These are phyloP conservation scores for Phyto melanocephala DNA, from an alignment of 2,888 invertebrate species.

Conservation along the genomic window DNA sequence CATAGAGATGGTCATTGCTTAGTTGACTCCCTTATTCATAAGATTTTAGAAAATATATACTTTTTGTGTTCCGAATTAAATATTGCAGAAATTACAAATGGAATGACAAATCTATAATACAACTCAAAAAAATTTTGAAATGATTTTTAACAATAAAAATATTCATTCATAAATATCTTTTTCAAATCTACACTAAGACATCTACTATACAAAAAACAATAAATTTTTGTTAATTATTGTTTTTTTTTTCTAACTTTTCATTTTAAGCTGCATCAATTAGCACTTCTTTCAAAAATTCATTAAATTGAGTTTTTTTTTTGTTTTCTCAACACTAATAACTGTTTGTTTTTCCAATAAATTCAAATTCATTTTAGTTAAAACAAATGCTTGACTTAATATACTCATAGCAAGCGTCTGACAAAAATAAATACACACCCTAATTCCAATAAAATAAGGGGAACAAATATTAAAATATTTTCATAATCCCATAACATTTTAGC, in stretches of 20 bases:
- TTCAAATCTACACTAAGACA: too few species aligned
- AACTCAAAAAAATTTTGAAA: too few species aligned
- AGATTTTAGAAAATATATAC: too few species aligned
- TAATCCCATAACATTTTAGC: slow-evolving; percentile 16
- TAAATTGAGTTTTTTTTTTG: slow-evolving; percentile 37
- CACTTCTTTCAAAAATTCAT: slow-evolving; percentile 38
- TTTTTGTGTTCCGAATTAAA: too few species aligned
- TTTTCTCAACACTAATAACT: slow-evolving; percentile 29
- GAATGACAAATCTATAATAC: too few species aligned
- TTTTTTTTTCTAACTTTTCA: neutral
- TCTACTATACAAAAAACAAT: too few species aligned
- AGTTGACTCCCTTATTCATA: too few species aligned
- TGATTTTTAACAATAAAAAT: too few species aligned
- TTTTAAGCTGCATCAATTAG: slow-evolving; percentile 32
- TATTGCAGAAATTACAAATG: too few species aligned
- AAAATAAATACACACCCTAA: slow-evolving; percentile 11
- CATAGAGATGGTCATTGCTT: too few species aligned
- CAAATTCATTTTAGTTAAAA: slow-evolving; percentile 13
- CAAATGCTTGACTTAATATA: slow-evolving; percentile 30
- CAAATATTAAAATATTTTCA: neutral
- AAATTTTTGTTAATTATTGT: neutral
- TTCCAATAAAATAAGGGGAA: slow-evolving; percentile 10
- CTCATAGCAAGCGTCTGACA: neutral
- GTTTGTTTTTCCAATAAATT: neutral
- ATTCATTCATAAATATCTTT: too few species aligned